A percentile compares a stretch with the other conserved stretches of the same genome.
Conservation (phyloP, 1,140 invertebrate genomes). For the Pantala flavescens region DNA sequence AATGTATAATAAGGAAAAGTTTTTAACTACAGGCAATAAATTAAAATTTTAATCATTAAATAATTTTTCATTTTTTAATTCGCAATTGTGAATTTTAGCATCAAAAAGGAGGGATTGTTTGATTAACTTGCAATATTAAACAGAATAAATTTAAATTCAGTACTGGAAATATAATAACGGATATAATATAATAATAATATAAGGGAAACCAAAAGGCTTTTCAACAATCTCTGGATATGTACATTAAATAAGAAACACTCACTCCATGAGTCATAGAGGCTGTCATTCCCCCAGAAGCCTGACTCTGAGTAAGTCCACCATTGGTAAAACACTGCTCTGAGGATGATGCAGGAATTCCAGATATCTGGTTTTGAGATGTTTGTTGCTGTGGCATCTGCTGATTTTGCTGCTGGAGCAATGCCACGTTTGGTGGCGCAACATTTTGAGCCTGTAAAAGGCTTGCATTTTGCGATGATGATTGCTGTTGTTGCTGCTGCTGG, state of each 20-base stretch:
- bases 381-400: constrained; percentile 19
- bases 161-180: no score
- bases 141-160: no score
- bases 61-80: no score
- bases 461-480: constrained; percentile 20
- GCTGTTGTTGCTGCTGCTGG: constrained; percentile 27
- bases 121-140: no score
- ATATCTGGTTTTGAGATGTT: constrained; percentile 25
- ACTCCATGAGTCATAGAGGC: neutral
- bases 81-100: no score
- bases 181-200: no score
- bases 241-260: neutral
- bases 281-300: neutral
- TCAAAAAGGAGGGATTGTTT: no score
- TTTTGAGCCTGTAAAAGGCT: constrained; percentile 2
- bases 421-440: neutral
- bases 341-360: constrained; percentile 19
- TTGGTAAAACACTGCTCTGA: constrained; percentile 12
- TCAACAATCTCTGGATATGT: no score
- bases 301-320: neutral
- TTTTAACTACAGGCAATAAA: no score
- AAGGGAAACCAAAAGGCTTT: no score
- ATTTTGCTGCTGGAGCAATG: constrained; percentile 23
- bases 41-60: no score
- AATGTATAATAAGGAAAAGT: neutral